These are phyloP conservation scores for Lysiphlebus fabarum DNA, from an alignment of 1,140 invertebrate species.

Conservation along the genomic window DNA sequence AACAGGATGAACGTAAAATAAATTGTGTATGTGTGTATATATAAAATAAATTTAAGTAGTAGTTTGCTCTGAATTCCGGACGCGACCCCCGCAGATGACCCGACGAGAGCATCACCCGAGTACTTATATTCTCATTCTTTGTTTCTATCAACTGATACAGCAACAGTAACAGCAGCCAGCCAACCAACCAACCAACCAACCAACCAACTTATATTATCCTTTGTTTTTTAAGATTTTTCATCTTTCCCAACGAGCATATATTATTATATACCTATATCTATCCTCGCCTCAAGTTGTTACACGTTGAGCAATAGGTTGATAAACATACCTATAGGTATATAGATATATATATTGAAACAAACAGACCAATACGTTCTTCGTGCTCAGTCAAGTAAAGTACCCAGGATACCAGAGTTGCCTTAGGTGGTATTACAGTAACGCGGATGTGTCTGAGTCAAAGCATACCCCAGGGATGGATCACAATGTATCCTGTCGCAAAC, in stretches of 20 bases:
- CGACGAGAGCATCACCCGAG: conserved; percentile 50
- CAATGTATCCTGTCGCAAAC: background rate
- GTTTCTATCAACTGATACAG: background rate
- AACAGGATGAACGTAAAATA: conserved; percentile 19
- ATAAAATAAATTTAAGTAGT: conserved; percentile 31
- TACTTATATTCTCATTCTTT: conserved; percentile 35
- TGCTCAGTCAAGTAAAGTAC: conserved; percentile 27
- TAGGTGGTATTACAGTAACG: conserved; percentile 23
- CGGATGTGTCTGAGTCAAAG: conserved; percentile 17
- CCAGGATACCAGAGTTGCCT: conserved; percentile 10
- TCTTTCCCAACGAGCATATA: too few relatives aligned
- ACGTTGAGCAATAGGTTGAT: too few relatives aligned
- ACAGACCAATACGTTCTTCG: background rate
- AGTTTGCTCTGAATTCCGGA: conserved; percentile 57
- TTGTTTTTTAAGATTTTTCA: too few relatives aligned
- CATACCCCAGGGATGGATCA: conserved; percentile 3
- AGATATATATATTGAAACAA: too few relatives aligned
- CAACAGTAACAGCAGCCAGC: too few relatives aligned
- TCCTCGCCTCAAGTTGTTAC: conserved; percentile 24
- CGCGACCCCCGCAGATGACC: conserved; percentile 52
- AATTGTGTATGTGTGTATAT: conserved; percentile 15
- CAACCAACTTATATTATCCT: too few relatives aligned
- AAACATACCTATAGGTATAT: too few relatives aligned
- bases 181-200: too few relatives aligned
- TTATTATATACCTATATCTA: conserved; percentile 1